Evolutionary conservation across 2,113 vertebrate species (phyloP).

Genomic region (Climacteris rufus): DNA sequence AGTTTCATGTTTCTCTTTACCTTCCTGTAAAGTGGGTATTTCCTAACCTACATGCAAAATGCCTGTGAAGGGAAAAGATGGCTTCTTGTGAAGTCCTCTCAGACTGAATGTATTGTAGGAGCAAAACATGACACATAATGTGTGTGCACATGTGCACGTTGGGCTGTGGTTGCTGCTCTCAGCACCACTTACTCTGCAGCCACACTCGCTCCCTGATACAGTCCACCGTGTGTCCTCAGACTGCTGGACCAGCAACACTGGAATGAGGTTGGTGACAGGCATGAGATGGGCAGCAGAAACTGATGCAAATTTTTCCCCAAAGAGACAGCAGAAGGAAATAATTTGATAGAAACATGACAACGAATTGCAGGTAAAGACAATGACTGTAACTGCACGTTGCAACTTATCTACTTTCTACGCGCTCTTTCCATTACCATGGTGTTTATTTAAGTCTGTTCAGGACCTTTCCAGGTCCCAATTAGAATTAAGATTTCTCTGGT

Average conservation of each 20-base stretch:
- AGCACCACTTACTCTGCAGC: not conserved
- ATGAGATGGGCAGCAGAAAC: not conserved
- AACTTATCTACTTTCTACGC: not conserved
- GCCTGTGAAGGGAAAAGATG: not conserved
- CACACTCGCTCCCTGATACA: not conserved
- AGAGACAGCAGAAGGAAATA: not conserved
- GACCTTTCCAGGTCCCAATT: not conserved
- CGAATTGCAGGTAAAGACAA: not conserved
- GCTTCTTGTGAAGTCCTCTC: not conserved
- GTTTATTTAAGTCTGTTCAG: not conserved
- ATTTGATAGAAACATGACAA: not conserved
- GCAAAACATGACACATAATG: not conserved
- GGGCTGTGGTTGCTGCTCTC: not conserved
- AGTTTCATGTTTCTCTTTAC: not conserved
- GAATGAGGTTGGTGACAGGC: not conserved
- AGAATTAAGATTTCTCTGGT: not conserved
- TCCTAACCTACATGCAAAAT: not conserved
- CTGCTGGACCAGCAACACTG: not conserved
- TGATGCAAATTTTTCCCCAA: rapidly evolving
- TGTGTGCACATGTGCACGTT: rapidly evolving
- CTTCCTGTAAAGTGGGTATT: not conserved
- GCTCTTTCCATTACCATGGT: not conserved
- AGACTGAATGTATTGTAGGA: not conserved
- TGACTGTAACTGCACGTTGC: not conserved
- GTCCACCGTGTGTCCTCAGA: not conserved